These are phyloP conservation scores for Myocastor coypus DNA, from an alignment of 2,113 vertebrate genomes.

Conservation along the genomic window DNA sequence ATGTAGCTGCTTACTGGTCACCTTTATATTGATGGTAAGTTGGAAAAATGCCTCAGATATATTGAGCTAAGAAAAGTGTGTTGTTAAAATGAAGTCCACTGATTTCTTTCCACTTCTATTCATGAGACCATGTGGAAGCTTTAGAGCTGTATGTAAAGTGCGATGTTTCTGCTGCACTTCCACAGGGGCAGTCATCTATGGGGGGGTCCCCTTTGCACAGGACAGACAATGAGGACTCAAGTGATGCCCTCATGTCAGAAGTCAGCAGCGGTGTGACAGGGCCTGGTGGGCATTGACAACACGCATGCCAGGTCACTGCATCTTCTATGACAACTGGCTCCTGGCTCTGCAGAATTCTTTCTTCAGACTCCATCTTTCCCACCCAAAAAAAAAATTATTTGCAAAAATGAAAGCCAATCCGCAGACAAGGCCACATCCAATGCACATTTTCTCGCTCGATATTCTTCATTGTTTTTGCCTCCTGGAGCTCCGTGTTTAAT, in stretches of 20 bases:
- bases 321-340: neutral
- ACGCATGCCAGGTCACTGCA: rapidly evolving
- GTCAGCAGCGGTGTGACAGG: neutral
- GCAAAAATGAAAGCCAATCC: neutral
- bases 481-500: neutral
- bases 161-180: neutral
- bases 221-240: neutral
- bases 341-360: neutral
- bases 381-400: neutral
- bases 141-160: neutral
- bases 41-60: neutral
- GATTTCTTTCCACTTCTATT: neutral
- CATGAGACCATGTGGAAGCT: neutral
- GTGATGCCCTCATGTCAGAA: neutral
- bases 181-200: neutral
- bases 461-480: neutral
- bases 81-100: neutral
- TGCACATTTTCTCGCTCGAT: neutral
- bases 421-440: neutral
- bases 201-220: neutral
- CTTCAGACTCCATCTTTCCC: neutral
- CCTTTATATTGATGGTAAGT: neutral
- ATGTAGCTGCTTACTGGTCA: neutral
- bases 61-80: neutral
- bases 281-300: neutral